phyloP scores from a whole-genome alignment of 2,888 invertebrate genomes.

The Andrena haemorrhoa region DNA sequence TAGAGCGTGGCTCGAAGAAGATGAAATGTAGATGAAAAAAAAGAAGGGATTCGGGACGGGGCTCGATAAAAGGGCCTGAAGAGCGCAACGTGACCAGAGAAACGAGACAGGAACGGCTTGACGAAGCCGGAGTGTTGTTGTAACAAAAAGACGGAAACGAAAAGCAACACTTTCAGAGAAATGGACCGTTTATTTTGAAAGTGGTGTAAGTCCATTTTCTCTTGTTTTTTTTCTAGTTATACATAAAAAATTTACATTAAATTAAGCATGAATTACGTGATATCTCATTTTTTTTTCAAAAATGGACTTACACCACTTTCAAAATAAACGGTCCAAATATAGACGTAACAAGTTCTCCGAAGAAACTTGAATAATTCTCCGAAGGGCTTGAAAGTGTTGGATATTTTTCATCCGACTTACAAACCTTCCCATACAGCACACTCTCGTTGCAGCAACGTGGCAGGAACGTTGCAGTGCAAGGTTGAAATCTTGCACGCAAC shows the following conservation, averaged over 20 bases:
- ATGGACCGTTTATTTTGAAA: too few relatives aligned
- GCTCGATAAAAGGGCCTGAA: constrained; percentile 16
- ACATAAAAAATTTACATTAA: too few relatives aligned
- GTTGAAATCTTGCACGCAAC: too few relatives aligned
- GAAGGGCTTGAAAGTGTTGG: not conserved
- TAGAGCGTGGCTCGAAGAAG: constrained; percentile 41
- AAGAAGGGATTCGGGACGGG: constrained; percentile 6
- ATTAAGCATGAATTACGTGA: too few relatives aligned
- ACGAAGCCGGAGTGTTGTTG: not conserved
- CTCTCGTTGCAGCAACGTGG: too few relatives aligned
- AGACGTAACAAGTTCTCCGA: not conserved
- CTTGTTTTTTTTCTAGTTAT: too few relatives aligned
- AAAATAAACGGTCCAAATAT: too few relatives aligned
- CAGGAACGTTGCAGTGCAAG: too few relatives aligned
- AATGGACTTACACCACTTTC: too few relatives aligned
- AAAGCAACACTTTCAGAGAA: not conserved
- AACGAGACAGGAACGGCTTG: not conserved
- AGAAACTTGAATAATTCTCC: not conserved
- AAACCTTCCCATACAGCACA: too few relatives aligned
- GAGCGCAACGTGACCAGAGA: constrained; percentile 5
- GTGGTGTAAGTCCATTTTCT: too few relatives aligned
- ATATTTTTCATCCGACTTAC: not conserved
- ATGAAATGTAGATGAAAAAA: constrained; percentile 35
- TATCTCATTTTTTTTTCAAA: too few relatives aligned
- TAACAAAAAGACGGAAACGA: not conserved